Evolutionary conservation across 2,888 invertebrate species (phyloP).

Genomic region (Drosophila melanosoma): DNA sequence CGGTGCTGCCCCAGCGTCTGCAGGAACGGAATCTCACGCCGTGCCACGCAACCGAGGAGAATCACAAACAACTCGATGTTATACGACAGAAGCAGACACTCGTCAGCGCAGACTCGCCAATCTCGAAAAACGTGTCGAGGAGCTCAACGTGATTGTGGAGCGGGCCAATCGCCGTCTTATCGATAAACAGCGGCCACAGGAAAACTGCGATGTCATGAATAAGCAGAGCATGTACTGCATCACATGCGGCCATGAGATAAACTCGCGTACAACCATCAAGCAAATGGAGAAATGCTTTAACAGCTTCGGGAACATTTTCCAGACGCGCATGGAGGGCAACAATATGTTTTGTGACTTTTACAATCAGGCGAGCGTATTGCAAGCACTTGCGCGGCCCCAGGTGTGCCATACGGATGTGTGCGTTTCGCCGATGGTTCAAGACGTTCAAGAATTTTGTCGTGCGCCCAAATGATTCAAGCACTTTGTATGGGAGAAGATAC

Average conservation of each 20-base stretch:
- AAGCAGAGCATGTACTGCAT: slow-evolving; percentile 96
- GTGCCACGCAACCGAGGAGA: slow-evolving; percentile 94
- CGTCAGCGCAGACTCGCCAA: slow-evolving; percentile 91
- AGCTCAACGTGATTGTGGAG: slow-evolving; percentile 92
- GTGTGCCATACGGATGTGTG: slow-evolving; percentile 95
- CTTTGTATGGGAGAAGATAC: slow-evolving; percentile 97
- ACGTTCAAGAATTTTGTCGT: slow-evolving; percentile 94
- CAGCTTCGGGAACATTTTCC: slow-evolving; percentile 97
- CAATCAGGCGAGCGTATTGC: slow-evolving; percentile 95
- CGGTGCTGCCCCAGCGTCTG: slow-evolving; percentile 93
- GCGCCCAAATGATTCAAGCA: slow-evolving; percentile 96
- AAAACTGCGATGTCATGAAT: slow-evolving; percentile 87
- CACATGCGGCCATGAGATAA: slow-evolving; percentile 98
- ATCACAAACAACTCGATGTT: slow-evolving; percentile 88
- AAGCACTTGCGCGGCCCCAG: slow-evolving; percentile 96
- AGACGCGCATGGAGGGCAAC: slow-evolving; percentile 96
- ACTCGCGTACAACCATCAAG: slow-evolving; percentile 94
- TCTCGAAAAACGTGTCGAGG: slow-evolving; percentile 90
- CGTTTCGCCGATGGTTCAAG: slow-evolving; percentile 94
- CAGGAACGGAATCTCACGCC: slow-evolving; percentile 96
- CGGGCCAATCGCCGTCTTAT: slow-evolving; percentile 90
- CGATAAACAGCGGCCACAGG: slow-evolving; percentile 87
- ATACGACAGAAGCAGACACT: slow-evolving; percentile 92
- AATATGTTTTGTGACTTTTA: slow-evolving; percentile 99
- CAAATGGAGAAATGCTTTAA: slow-evolving; percentile 99